These are phyloP conservation scores for Dermolepida albohirtum DNA, from an alignment of 2,888 invertebrate genomes.

Conservation along the genomic window DNA sequence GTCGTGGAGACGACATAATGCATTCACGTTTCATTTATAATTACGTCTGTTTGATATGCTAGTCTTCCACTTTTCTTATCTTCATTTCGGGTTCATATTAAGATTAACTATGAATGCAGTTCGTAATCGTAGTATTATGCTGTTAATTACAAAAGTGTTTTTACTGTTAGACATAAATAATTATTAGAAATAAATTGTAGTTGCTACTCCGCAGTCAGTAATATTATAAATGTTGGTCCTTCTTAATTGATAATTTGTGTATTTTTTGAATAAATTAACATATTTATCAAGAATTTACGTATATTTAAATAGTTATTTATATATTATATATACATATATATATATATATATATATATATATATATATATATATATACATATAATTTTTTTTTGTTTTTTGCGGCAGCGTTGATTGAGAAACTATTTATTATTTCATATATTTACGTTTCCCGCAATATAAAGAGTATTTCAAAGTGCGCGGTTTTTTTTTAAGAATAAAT, in stretches of 20 bases:
- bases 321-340: conserved; percentile 3
- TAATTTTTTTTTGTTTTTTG: no score
- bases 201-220: conserved; percentile 1
- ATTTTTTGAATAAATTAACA: conserved; percentile 20
- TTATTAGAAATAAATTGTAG: conserved; percentile 21
- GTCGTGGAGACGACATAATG: no score
- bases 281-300: not conserved
- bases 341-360: no score
- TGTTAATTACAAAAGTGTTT: conserved; percentile 5
- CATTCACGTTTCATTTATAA: no score
- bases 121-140: conserved; percentile 2
- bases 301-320: conserved; percentile 4
- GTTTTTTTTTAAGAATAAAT: no score
- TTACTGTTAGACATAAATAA: not conserved
- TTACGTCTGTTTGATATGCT: no score
- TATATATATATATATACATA: no score
- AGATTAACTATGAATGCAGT: not conserved
- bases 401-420: no score
- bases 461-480: no score
- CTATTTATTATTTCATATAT: no score
- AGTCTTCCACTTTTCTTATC: no score
- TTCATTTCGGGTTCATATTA: not conserved
- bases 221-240: conserved; percentile 2
- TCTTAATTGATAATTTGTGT: conserved; percentile 31
- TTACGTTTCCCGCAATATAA: no score